Base-by-base conservation (phyloP, 2,113 vertebrate species). In the Fregetta grallaria region DNA sequence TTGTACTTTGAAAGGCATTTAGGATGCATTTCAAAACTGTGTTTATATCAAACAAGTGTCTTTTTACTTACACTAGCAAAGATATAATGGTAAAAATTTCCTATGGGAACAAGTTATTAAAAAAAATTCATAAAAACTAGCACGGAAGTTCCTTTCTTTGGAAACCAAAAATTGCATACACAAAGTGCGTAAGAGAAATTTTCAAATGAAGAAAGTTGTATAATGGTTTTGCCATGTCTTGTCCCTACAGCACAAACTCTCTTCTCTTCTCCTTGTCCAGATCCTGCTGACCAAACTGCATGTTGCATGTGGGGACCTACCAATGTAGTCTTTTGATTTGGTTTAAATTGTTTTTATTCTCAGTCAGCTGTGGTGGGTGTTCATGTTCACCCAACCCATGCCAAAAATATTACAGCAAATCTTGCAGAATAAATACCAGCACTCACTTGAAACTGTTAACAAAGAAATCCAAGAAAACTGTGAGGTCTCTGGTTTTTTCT, bases 391-490 rank as follows among this genome's bases (percentile, higher is more conserved):
- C 38, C 67, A 81, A 92, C 36, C 52, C 18, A 32, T 70, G 50
- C 34, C 47, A 67, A 66, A 96, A 85, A 63, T 42, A 82, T 15
- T 45, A 8, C 42, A 72, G 78, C 59, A 96, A 56, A 86, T 67
- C 83, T 72, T 87, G 36, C 40, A 73, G 62, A 86, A 52, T 36
- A 15, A 82, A 42, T 52, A 78, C n/a, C 76, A 72, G 40, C 49
- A 71, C 79, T 80, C 18, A 63, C 36, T 86, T 0, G 0, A 95
- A 93, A 95, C 32, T 50, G 45, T 73, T 82, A 92, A 84, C 72
- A 86, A 77, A 67, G 79, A 97, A 93, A 96, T 92, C n/a, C 66
- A 77, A 82, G 75, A 77, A 87, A 95, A 92, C 52, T 23, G 15
- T 17, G 47, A 96, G 15, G 29, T 42, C 50, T 55, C 2, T 38